Conservation (phyloP, 2,888 invertebrate species). For the Brachylomia viminalis region DNA sequence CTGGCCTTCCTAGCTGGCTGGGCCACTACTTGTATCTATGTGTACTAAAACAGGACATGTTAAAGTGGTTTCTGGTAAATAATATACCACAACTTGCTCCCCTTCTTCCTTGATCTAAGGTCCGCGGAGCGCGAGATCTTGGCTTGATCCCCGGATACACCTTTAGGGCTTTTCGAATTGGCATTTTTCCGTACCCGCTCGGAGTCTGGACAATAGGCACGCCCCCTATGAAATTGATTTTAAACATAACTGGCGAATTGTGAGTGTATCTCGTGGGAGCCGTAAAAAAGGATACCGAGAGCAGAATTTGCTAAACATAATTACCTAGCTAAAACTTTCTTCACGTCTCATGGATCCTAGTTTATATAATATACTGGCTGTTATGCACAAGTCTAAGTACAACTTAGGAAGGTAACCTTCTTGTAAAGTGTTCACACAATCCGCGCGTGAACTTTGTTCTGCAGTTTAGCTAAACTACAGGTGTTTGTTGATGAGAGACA, state of each 20-base stretch:
- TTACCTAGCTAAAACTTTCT: background rate
- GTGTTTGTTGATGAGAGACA: background rate
- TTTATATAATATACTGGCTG: background rate
- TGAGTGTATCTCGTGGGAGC: background rate
- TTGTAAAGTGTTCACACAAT: constrained; percentile 18
- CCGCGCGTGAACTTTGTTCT: constrained; percentile 9
- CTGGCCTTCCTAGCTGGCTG: background rate
- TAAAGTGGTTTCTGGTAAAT: background rate
- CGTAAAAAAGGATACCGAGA: background rate
- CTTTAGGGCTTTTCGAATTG: background rate
- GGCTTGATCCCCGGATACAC: background rate
- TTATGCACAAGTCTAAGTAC: background rate
- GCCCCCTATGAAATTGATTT: background rate
- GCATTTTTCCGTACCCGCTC: background rate
- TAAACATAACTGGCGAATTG: background rate
- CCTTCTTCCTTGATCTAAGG: no score
- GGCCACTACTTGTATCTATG: background rate
- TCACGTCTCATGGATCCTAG: background rate
- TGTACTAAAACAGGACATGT: background rate
- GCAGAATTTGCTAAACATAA: background rate
- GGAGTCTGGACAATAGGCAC: background rate
- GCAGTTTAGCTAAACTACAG: constrained; percentile 16
- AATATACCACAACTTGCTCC: background rate
- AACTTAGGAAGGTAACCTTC: background rate
- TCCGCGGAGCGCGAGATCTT: background rate